Evolutionary conservation across 2,113 vertebrate genomes (phyloP), one percentile per base, ranked within the genome.

Genomic region (Colistium nudipinnis): DNA sequence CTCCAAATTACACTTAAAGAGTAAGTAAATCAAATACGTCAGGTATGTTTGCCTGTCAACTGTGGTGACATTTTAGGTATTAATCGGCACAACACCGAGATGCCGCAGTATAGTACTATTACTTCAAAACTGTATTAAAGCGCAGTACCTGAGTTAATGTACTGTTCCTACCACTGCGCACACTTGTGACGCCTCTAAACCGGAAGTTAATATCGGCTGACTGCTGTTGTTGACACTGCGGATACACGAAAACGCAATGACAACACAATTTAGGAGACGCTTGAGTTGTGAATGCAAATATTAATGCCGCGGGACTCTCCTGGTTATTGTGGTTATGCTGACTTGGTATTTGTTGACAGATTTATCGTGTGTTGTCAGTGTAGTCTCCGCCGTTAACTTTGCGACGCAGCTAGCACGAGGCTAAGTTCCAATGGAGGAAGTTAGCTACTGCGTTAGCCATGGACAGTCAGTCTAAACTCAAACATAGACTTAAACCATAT

Each of bases 161-260:
- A 16, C 53, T 25, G n/a, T 10, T 38, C 8, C 12, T 38, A 14
- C 20, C n/a, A n/a, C n/a, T n/a, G 13, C 17, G 1, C 2, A 1
- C 27, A 24, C 13, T 55, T 3, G 56, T 85, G 76, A 90, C 82
- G 82, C 62, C 25, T 62, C 19, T 1, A 12, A 57, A 31, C 76
- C 78, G 90, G 90, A 91, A 90, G 74, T 59, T 1, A 0, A 0
- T 48, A 35, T 1, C 33, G 2, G 22, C 1, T n/a, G 62, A 13
- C 78, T 69, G 78, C 78, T 62, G 72, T 56, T 88, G 82, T 87
- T 87, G 84, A 84, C 77, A 84, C 12, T 67, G 44, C 51, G 44
- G 25, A 24, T 4, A 11, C 0, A 9, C 24, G 47, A 9, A 8
- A 11, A 5, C 25, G 14, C n/a, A 39, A 3, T 30, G 22, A 22